phyloP scores from a whole-genome alignment of 2,113 vertebrate genomes.

The Plecotus auritus region DNA sequence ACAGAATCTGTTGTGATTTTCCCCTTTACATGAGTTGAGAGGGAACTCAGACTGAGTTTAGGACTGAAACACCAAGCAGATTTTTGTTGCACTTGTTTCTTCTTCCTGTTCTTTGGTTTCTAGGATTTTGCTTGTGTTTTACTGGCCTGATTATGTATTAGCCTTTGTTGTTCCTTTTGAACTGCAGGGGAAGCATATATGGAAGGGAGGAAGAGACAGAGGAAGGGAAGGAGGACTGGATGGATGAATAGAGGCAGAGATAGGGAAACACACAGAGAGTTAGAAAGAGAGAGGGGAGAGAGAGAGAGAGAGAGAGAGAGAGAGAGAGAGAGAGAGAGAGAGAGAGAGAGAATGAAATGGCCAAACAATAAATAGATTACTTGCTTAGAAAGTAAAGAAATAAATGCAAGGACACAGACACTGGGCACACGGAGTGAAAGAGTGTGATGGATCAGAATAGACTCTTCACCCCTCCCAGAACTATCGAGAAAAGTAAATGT shows the following conservation, averaged over 20 bases:
- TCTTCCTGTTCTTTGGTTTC: not conserved
- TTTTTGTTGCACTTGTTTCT: not conserved
- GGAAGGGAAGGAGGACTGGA: not conserved
- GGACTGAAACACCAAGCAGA: not conserved
- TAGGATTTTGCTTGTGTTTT: not conserved
- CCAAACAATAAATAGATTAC: not conserved
- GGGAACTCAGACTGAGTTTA: not conserved
- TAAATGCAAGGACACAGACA: not conserved
- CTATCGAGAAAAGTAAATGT: not conserved
- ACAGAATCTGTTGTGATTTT: not conserved
- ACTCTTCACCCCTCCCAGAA: not conserved
- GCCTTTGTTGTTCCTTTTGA: not conserved
- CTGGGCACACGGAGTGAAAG: not conserved
- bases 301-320: not conserved
- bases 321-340: not conserved
- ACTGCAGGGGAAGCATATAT: not conserved
- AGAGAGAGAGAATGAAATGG: not conserved
- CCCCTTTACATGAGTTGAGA: not conserved
- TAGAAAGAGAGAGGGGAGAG: not conserved
- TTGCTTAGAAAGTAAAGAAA: not conserved
- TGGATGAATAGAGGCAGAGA: not conserved
- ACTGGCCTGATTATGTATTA: not conserved
- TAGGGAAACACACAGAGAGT: not conserved
- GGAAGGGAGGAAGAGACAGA: not conserved
- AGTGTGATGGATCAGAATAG: not conserved